Evolutionary conservation across 2,888 invertebrate genomes (phyloP).

Genomic region (Drosophila affinis): DNA sequence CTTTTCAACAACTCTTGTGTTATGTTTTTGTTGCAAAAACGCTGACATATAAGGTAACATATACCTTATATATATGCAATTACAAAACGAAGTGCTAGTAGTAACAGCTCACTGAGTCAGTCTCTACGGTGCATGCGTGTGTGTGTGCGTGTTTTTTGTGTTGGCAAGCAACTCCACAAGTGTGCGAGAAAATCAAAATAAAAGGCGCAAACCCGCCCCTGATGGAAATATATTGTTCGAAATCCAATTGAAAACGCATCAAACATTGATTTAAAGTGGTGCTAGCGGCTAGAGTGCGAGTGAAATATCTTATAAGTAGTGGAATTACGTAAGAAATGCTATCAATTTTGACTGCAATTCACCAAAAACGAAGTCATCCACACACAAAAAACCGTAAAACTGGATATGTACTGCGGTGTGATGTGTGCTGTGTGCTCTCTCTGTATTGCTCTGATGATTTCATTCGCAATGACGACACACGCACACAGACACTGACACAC

Average conservation of each 20-base stretch:
- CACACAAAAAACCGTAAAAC: conserved; percentile 18
- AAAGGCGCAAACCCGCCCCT: conserved; percentile 67
- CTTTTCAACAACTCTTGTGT: too few species aligned
- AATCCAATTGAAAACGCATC: conserved; percentile 59
- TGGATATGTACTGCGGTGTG: neutral
- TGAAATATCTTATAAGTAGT: conserved; percentile 61
- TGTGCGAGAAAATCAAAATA: conserved; percentile 77
- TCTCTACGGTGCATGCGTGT: conserved; percentile 6
- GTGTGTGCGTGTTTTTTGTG: conserved; percentile 12
- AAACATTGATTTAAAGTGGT: conserved; percentile 40
- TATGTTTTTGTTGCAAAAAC: neutral
- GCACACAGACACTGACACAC: conserved; percentile 17
- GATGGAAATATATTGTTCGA: conserved; percentile 80
- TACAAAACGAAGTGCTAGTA: neutral
- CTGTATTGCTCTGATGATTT: conserved; percentile 67
- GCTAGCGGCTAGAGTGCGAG: conserved; percentile 65
- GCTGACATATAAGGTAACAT: neutral
- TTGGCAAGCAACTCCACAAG: conserved; percentile 67
- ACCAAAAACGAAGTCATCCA: conserved; percentile 36
- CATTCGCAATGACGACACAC: conserved; percentile 70
- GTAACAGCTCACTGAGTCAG: conserved; percentile 9
- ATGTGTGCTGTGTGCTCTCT: conserved; percentile 5
- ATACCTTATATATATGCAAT: neutral
- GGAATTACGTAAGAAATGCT: conserved; percentile 76
- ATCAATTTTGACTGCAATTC: conserved; percentile 56